These are phyloP conservation scores for Xanthorhoe designata DNA, from an alignment of 2,888 invertebrate genomes.

Conservation along the genomic window DNA sequence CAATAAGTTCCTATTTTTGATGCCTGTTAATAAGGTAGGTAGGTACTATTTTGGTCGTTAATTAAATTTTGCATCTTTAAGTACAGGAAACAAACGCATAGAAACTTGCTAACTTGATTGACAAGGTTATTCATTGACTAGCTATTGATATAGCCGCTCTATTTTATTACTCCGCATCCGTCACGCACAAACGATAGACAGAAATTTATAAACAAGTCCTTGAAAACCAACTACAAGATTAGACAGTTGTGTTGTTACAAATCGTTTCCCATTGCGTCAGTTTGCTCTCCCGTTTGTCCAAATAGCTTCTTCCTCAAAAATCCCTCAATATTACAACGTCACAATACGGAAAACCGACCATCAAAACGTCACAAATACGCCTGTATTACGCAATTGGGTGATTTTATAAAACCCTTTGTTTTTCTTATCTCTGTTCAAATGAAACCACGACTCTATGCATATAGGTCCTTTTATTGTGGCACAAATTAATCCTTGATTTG, in stretches of 20 bases:
- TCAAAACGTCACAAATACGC: conserved; percentile 4
- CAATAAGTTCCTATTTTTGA: too few relatives aligned
- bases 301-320: conserved; percentile 7
- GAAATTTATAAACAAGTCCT: conserved; percentile 39
- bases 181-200: conserved; percentile 29
- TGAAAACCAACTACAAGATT: conserved; percentile 18
- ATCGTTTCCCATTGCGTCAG: conserved; percentile 3
- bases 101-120: conserved; percentile 3
- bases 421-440: background rate
- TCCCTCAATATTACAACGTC: conserved; percentile 15
- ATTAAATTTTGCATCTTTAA: background rate
- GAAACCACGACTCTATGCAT: background rate
- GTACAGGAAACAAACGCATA: background rate
- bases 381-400: conserved; percentile 5
- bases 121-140: background rate
- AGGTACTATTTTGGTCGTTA: background rate
- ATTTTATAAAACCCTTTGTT: conserved; percentile 5
- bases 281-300: background rate
- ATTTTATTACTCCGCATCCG: conserved; percentile 18
- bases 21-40: background rate
- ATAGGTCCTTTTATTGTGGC: background rate
- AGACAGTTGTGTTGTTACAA: conserved; percentile 17
- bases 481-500: background rate
- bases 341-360: conserved; percentile 15
- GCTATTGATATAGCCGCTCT: background rate